Evolutionary conservation across 2,113 vertebrate genomes (phyloP).

Genomic region (Archocentrus centrarchus): DNA sequence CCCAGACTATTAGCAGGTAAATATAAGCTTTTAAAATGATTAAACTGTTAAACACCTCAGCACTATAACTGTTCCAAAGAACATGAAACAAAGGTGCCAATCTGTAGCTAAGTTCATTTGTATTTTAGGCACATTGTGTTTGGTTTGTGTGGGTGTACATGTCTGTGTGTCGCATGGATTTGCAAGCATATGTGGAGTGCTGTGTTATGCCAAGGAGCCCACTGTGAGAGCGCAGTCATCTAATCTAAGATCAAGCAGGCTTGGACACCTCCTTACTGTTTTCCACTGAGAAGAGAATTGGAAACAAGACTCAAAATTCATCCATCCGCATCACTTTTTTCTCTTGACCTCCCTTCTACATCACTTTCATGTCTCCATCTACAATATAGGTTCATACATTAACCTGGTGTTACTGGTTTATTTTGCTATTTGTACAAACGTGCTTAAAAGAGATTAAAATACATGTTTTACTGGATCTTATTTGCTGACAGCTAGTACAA

Average conservation of each 20-base stretch:
- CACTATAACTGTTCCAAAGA: slow-evolving; percentile 16
- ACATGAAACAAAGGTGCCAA: slow-evolving; percentile 24
- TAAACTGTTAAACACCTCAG: slow-evolving; percentile 8
- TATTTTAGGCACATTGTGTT: slow-evolving; percentile 18
- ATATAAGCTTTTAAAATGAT: neutral
- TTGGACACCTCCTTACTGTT: slow-evolving; percentile 61
- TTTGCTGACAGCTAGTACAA: neutral
- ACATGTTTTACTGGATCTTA: neutral
- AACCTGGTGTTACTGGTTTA: neutral
- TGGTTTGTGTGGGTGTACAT: slow-evolving; percentile 8
- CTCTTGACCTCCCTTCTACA: neutral
- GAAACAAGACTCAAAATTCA: slow-evolving; percentile 38
- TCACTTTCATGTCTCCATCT: neutral
- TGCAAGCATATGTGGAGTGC: slow-evolving; percentile 33
- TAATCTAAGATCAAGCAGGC: slow-evolving; percentile 70
- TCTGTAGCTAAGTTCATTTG: slow-evolving; percentile 1
- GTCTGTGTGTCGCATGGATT: slow-evolving; percentile 29
- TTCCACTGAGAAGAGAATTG: slow-evolving; percentile 57
- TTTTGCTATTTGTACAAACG: neutral
- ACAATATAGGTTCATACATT: neutral
- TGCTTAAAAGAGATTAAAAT: neutral
- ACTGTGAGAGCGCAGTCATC: slow-evolving; percentile 54
- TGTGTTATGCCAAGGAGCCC: slow-evolving; percentile 31
- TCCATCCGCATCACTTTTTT: slow-evolving; percentile 37
- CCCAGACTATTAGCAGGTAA: neutral